Percentiles rank a stretch among this genome's conserved stretches.
Conservation (phyloP, 2,113 vertebrate genomes). For the Chamaetylas fuelleborni region DNA sequence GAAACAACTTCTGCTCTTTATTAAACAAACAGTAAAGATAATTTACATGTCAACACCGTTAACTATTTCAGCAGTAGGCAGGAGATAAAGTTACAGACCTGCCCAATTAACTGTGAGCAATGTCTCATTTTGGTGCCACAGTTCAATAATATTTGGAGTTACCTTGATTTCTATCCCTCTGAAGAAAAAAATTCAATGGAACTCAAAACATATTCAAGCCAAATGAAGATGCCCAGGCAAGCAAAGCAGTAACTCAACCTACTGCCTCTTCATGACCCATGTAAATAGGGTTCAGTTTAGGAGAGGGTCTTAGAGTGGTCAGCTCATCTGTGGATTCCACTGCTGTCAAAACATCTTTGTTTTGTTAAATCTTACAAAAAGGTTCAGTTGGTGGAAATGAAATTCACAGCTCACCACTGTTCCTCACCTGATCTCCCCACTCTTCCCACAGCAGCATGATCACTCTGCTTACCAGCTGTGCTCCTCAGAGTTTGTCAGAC, state of each 20-base stretch:
- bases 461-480: not conserved
- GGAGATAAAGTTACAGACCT: not conserved
- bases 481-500: not conserved
- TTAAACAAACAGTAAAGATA: not conserved
- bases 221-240: not conserved
- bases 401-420: not conserved
- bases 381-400: not conserved
- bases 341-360: not conserved
- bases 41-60: conserved; percentile 52
- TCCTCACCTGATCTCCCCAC: not conserved
- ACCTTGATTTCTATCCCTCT: not conserved
- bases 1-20: conserved; percentile 5
- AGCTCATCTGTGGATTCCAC: not conserved
- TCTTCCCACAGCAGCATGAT: not conserved
- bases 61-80: conserved; percentile 11
- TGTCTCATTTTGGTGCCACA: conserved; percentile 2
- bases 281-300: not conserved
- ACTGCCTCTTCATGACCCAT: not conserved
- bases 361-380: not conserved
- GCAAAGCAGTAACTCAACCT: not conserved
- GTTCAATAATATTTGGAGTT: not conserved
- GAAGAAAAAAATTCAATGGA: not conserved
- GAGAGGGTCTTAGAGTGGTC: not conserved
- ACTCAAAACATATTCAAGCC: not conserved
- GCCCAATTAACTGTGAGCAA: not conserved